Base-by-base conservation (phyloP, 2,888 invertebrate genomes). In the Dryobota labecula region DNA sequence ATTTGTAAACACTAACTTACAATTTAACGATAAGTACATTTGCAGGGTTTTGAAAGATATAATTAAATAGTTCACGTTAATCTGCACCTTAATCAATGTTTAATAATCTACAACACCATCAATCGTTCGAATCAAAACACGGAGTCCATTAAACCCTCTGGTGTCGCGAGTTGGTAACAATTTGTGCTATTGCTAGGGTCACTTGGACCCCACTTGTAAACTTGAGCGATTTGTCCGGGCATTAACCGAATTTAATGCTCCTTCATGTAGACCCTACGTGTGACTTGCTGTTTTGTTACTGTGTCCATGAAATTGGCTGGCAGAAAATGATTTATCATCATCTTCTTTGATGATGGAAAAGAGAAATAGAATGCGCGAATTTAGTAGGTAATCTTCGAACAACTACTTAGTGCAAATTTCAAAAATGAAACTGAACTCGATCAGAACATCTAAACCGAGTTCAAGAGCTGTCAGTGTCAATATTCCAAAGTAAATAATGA, bases 221-320 rank as follows among this genome's bases (percentile, higher is more conserved):
- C 89, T 92, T 91, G 86, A 80, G 81, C 92, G 91, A 93, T 94
- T 93, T 92, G 86, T 86, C 89, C 88, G 87, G 82, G 87, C 90
- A 92, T 93, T 92, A 92, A 90, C 90, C 86, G 87, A 91, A 90
- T 92, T 93, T 94, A 93, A 93, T 91, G 90, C 88, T 87, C 84
- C 85, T 85, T 73, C 83, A 82, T 86, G 86, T 78, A 77, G 83
- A 84, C 83, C 86, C 90, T 89, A 87, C 90, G 90, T 89, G 90
- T 89, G 90, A 89, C 89, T 90, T 87, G 87, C 78, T 81, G 73
- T 76, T 86, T 86, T 67, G 73, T 57, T 85, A 71, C 71, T 84
- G 87, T 88, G 82, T 82, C 91, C 73, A 87, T 83, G 58, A 66
- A 43, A 36, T 36, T 45, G 30, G 33, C 20, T 15, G 36, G 15